Base-by-base conservation (phyloP, 1,140 invertebrate species). In the Achatina immaculata region DNA sequence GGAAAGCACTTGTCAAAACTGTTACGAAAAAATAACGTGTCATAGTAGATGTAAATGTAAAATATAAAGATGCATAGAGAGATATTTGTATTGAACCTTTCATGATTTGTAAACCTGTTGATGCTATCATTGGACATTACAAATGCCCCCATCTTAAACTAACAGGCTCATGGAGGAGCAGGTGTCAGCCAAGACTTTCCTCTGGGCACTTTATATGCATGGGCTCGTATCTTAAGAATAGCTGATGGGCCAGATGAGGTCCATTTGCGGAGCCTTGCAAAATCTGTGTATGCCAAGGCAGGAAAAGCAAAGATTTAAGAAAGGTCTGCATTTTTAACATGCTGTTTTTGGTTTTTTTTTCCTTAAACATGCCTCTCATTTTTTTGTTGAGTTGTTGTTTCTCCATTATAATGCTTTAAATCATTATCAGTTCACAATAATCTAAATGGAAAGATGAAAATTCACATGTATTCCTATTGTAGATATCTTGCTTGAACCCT, bases 191-290 rank as follows among this genome's bases (percentile, higher is more conserved):
- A 86, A 36, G 92, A 92, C 82, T 86, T 86, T 51, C 90, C 90
- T 6, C 82, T 92, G 55, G 88, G 90, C 6, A 69, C 66, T 14
- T 86, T 92, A 82, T 90, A 86, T 72, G 79, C 87, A 16, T 87
- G 86, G 83, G 89, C 89, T 55, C 82, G 92, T 40, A 83, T 87
- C 31, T 80, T 92, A 38, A 81, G 92, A 66, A 51, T 92, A 21
- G 92, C 92, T n/a, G 92, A 92, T 83, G 92, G 92, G 21, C 92
- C 92, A 16, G 92, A 92, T 83, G 91, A 92, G 75, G 92, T 92
- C 14, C 92, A 92, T 84, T 71, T 88, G 34, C 85, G 90, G 51
- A 82, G 91, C 14, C 84, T 92, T n/a, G 91, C 92, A 38, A 88
- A 86, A 43, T 81, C 84, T 62, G 90, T 92, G 85, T 86, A 89